phyloP scores from a whole-genome alignment of 2,113 vertebrate genomes.

The Bos javanicus region DNA sequence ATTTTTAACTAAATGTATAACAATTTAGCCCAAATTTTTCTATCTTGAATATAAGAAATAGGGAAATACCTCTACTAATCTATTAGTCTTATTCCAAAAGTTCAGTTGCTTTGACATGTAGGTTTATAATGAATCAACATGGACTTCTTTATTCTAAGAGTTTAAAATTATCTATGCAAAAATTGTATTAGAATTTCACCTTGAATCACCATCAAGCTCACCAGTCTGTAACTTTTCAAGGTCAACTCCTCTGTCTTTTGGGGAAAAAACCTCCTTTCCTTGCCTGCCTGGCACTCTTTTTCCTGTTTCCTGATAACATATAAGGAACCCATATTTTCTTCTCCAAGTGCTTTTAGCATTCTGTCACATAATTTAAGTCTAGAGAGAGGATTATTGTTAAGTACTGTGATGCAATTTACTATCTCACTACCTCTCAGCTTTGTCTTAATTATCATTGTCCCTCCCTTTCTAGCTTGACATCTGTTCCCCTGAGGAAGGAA shows the following conservation, averaged over 20 bases:
- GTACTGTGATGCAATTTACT: not conserved
- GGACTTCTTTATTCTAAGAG: not conserved
- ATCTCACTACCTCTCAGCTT: not conserved
- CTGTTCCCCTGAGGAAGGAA: not conserved
- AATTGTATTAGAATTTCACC: not conserved
- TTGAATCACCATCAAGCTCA: not conserved
- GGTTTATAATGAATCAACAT: not conserved
- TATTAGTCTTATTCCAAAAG: not conserved
- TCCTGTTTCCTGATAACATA: not conserved
- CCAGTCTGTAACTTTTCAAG: not conserved
- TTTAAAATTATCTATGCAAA: not conserved
- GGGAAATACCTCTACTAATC: not conserved
- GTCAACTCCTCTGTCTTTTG: not conserved
- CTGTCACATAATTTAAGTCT: not conserved
- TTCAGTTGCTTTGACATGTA: not conserved
- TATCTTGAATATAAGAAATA: not conserved
- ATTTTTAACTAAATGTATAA: not conserved
- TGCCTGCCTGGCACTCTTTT: not conserved
- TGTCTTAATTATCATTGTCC: not conserved
- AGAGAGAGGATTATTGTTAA: not conserved
- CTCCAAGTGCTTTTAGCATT: not conserved
- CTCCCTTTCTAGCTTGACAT: not conserved
- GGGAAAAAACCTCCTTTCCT: not conserved
- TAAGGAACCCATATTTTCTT: not conserved
- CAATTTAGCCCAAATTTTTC: not conserved